Base-by-base conservation (phyloP, 2,888 invertebrate genomes). In the Agonopterix heracliana region DNA sequence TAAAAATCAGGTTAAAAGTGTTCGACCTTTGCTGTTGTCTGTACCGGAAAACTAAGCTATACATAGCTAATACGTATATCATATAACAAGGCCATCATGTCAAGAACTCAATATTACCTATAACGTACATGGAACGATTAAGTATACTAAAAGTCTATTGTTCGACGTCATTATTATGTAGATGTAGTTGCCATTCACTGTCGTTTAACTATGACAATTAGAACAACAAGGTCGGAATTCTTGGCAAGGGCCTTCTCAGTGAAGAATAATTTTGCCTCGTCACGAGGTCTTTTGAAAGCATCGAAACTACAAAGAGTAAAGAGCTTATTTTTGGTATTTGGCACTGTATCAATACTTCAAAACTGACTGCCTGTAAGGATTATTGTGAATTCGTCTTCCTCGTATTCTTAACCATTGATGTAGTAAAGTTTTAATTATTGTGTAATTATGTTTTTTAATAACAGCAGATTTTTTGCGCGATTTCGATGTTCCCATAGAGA, bases 111-210 rank as follows among this genome's bases (percentile, higher is more conserved):
- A 11, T 41, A 13, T 11, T 41, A 41, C 9, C 12, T 41, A 41
- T 38, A 38, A 9, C n/a, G 13, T 41, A 41, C 41, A n/a, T 26
- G 26, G 26, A 26, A 5, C 26, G 26, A 26, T 26, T 26, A 26
- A 26, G 26, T 41, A 41, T 41, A 41, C 41, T 12, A 9, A 12
- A 41, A 64, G 55, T 51, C 63, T 60, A 78, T 78, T 78, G 74
- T 79, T 60, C 62, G 54, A 53, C 50, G 61, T 59, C 60, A 66
- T 72, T 74, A 69, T 67, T 66, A 75, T 69, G 74, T 64, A 66
- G 64, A 72, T 74, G 64, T 71, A 66, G 60, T 62, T 66, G 61
- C 71, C 75, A 59, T 74, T 80, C 75, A 71, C 74, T 66, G 64
- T 61, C 66, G 64, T 62, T 63, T 68, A 59, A 26, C 55, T 64